Conservation (phyloP, 2,113 vertebrate species). For the Tenrec ecaudatus region DNA sequence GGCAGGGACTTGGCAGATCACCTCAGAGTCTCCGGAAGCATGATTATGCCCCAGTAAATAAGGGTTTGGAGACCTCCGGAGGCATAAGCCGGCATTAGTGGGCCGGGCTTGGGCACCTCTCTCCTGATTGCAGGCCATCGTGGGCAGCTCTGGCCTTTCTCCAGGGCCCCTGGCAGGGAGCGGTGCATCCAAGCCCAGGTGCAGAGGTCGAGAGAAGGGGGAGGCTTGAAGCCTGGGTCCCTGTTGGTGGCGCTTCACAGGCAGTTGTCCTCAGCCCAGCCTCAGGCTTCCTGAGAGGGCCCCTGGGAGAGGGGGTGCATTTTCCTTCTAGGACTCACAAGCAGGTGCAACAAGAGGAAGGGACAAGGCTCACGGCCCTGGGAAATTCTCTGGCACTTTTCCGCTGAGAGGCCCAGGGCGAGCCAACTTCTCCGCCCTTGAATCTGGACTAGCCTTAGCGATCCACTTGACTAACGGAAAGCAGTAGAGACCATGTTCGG, state of each 20-base stretch:
- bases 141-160: neutral
- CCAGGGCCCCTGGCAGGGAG: neutral
- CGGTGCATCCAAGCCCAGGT: neutral
- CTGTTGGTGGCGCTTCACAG: no score
- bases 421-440: accelerated
- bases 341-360: neutral
- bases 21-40: neutral
- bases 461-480: neutral
- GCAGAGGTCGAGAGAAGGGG: neutral
- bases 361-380: neutral
- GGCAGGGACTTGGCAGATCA: neutral
- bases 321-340: neutral
- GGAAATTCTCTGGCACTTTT: neutral
- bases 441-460: neutral
- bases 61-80: neutral
- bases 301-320: neutral
- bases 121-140: neutral
- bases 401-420: neutral
- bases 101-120: neutral
- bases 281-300: neutral
- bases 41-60: neutral
- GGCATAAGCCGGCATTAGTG: neutral
- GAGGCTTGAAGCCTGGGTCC: neutral
- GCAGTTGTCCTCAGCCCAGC: neutral
- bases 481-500: accelerated